Percentiles rank a stretch among this genome's conserved stretches.
Conservation (phyloP, 2,888 invertebrate genomes). For the Callimorpha dominula region DNA sequence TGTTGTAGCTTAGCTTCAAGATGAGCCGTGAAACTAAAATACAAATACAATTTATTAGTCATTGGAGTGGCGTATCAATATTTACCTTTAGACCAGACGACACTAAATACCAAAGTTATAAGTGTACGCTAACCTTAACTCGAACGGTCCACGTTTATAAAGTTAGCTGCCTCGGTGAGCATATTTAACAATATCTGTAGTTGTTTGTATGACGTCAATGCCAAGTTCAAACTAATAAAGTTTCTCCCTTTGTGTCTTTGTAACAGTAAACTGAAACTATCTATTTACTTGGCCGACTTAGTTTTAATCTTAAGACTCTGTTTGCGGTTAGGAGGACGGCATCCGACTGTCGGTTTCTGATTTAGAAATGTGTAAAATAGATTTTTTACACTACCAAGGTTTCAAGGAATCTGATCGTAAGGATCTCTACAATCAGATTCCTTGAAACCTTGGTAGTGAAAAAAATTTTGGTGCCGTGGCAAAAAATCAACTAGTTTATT, state of each 20-base stretch:
- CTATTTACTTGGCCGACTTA: slow-evolving; percentile 16
- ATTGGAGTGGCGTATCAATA: too few species aligned
- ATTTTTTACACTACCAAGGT: background rate
- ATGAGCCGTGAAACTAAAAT: too few species aligned
- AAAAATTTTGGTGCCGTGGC: background rate
- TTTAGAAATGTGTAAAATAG: background rate
- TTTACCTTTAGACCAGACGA: background rate
- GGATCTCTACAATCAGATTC: too few species aligned
- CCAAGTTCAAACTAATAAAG: slow-evolving; percentile 31
- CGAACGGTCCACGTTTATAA: background rate
- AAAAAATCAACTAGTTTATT: too few species aligned
- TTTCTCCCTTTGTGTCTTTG: slow-evolving; percentile 25
- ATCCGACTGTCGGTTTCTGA: background rate
- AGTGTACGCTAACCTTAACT: background rate
- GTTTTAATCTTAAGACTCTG: slow-evolving; percentile 15
- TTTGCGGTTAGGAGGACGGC: background rate
- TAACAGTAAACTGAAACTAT: slow-evolving; percentile 15
- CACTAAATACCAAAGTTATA: background rate
- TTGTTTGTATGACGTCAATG: slow-evolving; percentile 33
- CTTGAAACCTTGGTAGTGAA: background rate
- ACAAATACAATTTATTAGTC: too few species aligned
- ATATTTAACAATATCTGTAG: slow-evolving; percentile 31
- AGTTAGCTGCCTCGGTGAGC: slow-evolving; percentile 2
- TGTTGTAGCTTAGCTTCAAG: too few species aligned
- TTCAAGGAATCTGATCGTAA: background rate